Conservation (phyloP, 2,797 vertebrate genomes). For the Botia almorhae region DNA sequence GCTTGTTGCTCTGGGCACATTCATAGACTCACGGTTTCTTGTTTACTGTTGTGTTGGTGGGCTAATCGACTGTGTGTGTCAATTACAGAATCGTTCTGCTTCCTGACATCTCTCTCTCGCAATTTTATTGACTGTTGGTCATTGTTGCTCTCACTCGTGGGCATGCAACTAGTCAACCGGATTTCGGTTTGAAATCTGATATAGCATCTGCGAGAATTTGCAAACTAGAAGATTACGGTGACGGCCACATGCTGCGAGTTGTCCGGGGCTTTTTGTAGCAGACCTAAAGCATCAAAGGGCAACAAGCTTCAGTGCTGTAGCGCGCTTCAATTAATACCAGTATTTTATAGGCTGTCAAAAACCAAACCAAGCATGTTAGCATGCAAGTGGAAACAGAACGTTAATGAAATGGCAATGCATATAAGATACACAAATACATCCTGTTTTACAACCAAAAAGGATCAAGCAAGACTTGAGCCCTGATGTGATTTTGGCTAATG, state of each 20-base stretch:
- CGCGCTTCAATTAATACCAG: background rate
- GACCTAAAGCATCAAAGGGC: background rate
- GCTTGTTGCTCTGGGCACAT: background rate
- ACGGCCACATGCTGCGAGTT: too few species aligned
- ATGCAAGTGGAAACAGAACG: slow-evolving; percentile 5
- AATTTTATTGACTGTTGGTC: background rate
- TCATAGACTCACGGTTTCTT: background rate
- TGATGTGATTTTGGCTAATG: slow-evolving; percentile 46
- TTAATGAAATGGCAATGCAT: slow-evolving; percentile 17
- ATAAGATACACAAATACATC: slow-evolving; percentile 13
- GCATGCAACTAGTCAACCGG: too few species aligned
- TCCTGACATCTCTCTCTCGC: background rate
- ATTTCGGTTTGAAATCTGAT: too few species aligned
- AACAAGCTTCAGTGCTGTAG: background rate
- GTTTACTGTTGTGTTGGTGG: background rate
- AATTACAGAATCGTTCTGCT: background rate
- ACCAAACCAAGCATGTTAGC: slow-evolving; percentile 7
- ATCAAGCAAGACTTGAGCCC: slow-evolving; percentile 19
- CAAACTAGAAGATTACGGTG: too few species aligned
- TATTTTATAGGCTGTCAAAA: slow-evolving; percentile 13
- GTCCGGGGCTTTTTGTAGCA: too few species aligned
- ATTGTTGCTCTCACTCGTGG: background rate
- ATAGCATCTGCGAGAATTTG: too few species aligned
- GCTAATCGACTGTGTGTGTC: background rate
- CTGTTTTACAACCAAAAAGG: slow-evolving; percentile 11